phyloP scores from a whole-genome alignment of 2,888 invertebrate genomes.

The Drosophila quinaria region DNA sequence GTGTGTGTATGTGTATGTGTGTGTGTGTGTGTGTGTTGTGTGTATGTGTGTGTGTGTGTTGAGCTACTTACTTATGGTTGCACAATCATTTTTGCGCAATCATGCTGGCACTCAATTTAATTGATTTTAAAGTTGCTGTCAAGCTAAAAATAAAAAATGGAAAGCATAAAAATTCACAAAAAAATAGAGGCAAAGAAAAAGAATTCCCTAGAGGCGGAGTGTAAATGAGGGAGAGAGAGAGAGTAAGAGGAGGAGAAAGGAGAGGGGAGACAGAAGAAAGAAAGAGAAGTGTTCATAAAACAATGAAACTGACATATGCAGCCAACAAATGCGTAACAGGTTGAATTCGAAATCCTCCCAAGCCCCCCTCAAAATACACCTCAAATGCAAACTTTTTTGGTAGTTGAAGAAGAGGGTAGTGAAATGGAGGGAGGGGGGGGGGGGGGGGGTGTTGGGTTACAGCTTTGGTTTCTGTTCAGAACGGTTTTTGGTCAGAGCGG shows the following conservation, averaged over 20 bases:
- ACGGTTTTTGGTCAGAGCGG: conserved; percentile 66
- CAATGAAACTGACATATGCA: conserved; percentile 51
- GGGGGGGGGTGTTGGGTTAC: not conserved
- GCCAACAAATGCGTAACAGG: conserved; percentile 68
- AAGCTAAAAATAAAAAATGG: conserved; percentile 8
- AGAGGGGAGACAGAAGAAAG: not conserved
- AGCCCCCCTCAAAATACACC: not conserved
- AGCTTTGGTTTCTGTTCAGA: conserved; percentile 43
- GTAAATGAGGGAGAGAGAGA: not conserved
- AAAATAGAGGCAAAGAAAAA: not conserved
- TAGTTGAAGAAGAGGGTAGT: not conserved
- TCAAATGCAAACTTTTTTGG: conserved; percentile 37
- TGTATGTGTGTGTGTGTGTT: conserved; percentile 10
- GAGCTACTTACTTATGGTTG: conserved; percentile 13
- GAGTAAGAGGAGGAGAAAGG: not conserved
- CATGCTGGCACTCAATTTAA: conserved; percentile 72
- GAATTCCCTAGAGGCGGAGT: not conserved
- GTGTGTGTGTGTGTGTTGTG: conserved; percentile 9
- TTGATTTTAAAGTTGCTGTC: conserved; percentile 71
- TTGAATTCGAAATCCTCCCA: conserved; percentile 19
- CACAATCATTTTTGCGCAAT: conserved; percentile 62
- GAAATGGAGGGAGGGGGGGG: not conserved
- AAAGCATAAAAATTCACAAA: not conserved
- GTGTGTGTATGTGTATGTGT: not conserved
- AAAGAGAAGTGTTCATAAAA: conserved; percentile 35